Evolutionary conservation across 1,140 invertebrate species (phyloP).

Genomic region (Cepaea nemoralis): DNA sequence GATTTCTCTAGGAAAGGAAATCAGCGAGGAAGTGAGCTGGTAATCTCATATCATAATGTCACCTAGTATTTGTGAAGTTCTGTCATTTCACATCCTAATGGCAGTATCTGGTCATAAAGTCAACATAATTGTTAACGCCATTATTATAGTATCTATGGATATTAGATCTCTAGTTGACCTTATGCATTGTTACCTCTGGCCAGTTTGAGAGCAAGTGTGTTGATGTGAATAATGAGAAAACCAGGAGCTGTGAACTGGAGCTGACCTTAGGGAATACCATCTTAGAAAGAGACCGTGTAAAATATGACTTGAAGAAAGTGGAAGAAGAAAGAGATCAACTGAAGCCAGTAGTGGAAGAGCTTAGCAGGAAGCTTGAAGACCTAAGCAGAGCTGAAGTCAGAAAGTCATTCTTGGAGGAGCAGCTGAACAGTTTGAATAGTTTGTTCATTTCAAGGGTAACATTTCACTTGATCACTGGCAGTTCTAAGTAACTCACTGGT

Average conservation of each 20-base stretch:
- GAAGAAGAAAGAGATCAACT: slow-evolving; percentile 31
- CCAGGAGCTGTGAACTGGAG: slow-evolving; percentile 42
- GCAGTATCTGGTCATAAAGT: no score
- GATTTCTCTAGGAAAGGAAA: no score
- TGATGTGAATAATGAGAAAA: slow-evolving; percentile 34
- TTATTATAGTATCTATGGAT: no score
- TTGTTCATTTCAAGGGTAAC: slow-evolving; percentile 44
- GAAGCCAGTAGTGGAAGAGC: slow-evolving; percentile 21
- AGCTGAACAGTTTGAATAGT: slow-evolving; percentile 37
- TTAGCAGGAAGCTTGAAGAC: slow-evolving; percentile 32
- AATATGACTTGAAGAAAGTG: slow-evolving; percentile 38
- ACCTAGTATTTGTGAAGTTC: no score
- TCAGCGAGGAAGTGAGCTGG: no score
- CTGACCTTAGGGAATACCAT: slow-evolving; percentile 38
- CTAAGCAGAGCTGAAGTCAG: slow-evolving; percentile 29
- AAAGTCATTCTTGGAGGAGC: slow-evolving; percentile 32
- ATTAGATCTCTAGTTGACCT: not conserved
- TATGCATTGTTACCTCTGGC: not conserved
- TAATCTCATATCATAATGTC: no score
- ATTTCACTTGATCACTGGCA: not conserved
- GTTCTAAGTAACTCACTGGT: not conserved
- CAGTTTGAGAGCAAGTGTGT: slow-evolving; percentile 23
- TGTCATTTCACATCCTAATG: no score
- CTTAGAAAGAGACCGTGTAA: slow-evolving; percentile 40
- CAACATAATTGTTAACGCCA: no score